phyloP scores from a whole-genome alignment of 2,113 vertebrate species.

The Syrrhaptes paradoxus region DNA sequence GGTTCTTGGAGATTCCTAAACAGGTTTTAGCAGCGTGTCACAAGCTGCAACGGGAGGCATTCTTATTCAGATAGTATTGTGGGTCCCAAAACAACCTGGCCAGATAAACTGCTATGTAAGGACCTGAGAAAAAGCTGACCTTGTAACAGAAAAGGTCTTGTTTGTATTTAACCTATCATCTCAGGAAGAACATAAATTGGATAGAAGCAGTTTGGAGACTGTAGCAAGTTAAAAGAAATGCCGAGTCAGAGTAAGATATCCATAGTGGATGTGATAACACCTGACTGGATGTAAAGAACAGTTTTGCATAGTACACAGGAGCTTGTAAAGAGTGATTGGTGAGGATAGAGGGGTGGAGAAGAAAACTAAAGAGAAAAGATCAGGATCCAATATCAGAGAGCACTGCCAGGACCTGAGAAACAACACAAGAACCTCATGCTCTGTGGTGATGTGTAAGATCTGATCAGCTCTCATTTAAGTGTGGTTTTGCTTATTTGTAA shows the following conservation, averaged over 20 bases:
- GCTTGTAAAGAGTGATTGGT: not conserved
- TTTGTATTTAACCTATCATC: not conserved
- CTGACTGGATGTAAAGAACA: not conserved
- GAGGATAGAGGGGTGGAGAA: not conserved
- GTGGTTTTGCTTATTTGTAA: not conserved
- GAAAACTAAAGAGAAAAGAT: not conserved
- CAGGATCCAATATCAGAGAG: not conserved
- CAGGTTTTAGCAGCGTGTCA: not conserved
- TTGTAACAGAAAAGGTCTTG: not conserved
- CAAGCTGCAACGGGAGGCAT: not conserved
- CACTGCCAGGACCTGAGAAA: not conserved
- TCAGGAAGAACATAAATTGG: not conserved
- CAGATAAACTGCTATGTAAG: not conserved
- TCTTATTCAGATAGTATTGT: not conserved
- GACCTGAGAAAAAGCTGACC: constrained; percentile 38
- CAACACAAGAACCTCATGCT: not conserved
- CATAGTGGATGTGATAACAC: not conserved
- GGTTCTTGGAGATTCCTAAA: not conserved
- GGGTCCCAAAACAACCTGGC: not conserved
- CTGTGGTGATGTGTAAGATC: not conserved
- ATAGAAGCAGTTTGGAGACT: not conserved
- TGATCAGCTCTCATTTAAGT: not conserved
- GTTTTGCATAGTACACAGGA: not conserved
- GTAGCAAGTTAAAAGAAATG: not conserved
- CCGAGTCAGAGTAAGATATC: not conserved